Conservation (phyloP, 2,797 vertebrate species). For the Petrocephalus sullivani region DNA sequence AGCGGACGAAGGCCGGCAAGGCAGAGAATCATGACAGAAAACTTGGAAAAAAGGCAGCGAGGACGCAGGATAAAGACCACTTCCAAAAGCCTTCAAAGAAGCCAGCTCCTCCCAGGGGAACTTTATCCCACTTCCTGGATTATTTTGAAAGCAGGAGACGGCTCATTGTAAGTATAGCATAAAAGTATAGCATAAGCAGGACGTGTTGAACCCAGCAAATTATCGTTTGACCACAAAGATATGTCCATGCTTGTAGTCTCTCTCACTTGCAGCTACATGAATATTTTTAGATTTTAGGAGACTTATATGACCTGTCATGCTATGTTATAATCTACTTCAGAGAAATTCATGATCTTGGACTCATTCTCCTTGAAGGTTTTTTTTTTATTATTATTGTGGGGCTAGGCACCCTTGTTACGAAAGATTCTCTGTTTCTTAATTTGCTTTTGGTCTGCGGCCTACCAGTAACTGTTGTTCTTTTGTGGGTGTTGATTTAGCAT, state of each 20-base stretch:
- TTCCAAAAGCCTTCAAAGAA: constrained; percentile 70
- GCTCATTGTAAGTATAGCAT: constrained; percentile 77
- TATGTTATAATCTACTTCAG: background rate
- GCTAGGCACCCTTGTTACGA: background rate
- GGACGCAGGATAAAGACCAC: constrained; percentile 67
- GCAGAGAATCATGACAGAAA: constrained; percentile 76
- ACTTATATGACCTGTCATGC: background rate
- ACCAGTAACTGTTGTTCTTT: background rate
- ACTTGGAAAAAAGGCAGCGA: constrained; percentile 68
- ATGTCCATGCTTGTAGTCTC: background rate
- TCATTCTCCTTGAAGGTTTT: background rate
- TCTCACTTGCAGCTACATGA: background rate
- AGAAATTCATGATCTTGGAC: background rate
- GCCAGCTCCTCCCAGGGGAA: constrained; percentile 61
- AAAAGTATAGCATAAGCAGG: background rate
- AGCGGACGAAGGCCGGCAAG: constrained; percentile 68
- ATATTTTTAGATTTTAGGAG: background rate
- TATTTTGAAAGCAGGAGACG: constrained; percentile 90
- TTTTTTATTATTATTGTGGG: background rate
- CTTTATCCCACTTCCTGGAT: constrained; percentile 72
- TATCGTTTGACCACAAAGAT: background rate
- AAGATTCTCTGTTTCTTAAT: background rate
- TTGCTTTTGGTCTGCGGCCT: background rate
- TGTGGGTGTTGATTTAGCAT: background rate
- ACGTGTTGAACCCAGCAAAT: background rate